Conservation (phyloP, 2,797 vertebrate species). For the Vultur gryphus region DNA sequence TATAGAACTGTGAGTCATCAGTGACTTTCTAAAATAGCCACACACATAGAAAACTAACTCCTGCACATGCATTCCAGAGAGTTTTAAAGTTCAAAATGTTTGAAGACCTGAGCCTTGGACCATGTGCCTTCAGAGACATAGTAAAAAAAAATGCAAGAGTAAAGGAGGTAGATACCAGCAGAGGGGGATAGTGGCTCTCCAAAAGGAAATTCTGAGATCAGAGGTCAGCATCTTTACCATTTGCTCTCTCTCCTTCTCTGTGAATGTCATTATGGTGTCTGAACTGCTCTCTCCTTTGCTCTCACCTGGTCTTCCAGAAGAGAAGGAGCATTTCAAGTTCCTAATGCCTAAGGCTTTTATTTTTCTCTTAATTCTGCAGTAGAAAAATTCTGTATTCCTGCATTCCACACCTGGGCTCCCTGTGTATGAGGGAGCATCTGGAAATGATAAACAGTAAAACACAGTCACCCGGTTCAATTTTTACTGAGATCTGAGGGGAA, state of each 20-base stretch:
- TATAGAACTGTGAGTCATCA: not conserved
- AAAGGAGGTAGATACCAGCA: not conserved
- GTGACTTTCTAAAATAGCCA: not conserved
- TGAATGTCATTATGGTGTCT: not conserved
- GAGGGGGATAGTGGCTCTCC: constrained; percentile 7
- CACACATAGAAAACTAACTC: not conserved
- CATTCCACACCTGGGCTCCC: not conserved
- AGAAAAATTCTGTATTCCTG: not conserved
- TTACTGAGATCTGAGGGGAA: not conserved
- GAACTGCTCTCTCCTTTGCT: not conserved
- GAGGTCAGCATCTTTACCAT: not conserved
- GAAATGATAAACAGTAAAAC: not conserved
- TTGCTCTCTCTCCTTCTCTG: not conserved
- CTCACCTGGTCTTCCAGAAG: not conserved
- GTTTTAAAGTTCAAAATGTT: not conserved
- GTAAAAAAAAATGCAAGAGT: not conserved
- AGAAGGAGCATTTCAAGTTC: not conserved
- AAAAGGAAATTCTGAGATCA: not conserved
- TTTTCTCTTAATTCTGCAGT: not conserved
- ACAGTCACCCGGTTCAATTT: not conserved
- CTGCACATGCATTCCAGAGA: not conserved
- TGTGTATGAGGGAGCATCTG: not conserved
- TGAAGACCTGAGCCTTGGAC: not conserved
- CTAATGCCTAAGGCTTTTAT: not conserved
- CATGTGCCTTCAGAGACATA: not conserved